phyloP scores from a whole-genome alignment of 2,797 vertebrate genomes.

The Morelia viridis region DNA sequence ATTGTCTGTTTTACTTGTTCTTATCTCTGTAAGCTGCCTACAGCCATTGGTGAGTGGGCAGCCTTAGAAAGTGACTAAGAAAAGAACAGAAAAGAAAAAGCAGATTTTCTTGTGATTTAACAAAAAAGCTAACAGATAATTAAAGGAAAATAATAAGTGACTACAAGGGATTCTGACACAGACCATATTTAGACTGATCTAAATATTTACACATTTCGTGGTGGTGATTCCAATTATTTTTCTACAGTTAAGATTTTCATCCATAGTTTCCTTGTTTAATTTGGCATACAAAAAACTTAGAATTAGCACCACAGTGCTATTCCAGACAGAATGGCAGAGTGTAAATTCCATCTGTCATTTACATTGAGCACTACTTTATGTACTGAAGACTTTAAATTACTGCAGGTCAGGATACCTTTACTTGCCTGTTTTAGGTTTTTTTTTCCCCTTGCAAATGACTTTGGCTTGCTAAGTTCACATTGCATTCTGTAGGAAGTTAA shows the following conservation, averaged over 20 bases:
- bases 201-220: not conserved
- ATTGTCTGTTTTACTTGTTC: not conserved
- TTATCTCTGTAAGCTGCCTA: not conserved
- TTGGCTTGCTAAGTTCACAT: not conserved
- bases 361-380: not conserved
- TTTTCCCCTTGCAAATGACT: not conserved
- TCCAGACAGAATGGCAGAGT: not conserved
- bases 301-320: not conserved
- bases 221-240: constrained; percentile 1
- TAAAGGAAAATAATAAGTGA: not conserved
- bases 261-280: not conserved
- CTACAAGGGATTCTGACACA: not conserved
- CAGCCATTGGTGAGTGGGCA: not conserved
- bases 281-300: not conserved
- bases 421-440: not conserved
- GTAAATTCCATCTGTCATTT: not conserved
- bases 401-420: not conserved
- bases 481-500: not conserved
- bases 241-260: not conserved
- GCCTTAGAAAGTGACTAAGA: not conserved
- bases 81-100: not conserved
- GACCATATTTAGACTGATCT: not conserved
- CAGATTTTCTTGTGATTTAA: not conserved
- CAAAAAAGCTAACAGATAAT: not conserved
- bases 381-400: not conserved